Percentiles rank a stretch among this genome's conserved stretches.
These are phyloP conservation scores for Agriopis aurantiaria DNA, from an alignment of 2,888 invertebrate genomes.

Conservation along the genomic window DNA sequence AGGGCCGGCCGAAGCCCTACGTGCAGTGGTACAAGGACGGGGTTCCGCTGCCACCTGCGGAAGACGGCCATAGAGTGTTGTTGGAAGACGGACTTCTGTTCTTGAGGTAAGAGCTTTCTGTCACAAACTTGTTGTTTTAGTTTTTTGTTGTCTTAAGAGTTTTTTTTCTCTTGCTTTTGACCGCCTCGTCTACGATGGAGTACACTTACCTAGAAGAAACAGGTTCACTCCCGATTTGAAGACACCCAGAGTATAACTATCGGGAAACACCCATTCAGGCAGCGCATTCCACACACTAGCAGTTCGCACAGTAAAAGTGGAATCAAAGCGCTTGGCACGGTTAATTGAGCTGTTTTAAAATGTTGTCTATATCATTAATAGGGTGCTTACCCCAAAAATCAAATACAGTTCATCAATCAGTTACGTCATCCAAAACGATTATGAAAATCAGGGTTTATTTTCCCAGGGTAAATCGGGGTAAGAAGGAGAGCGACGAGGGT, in stretches of 20 bases:
- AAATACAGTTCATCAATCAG: conserved; percentile 9
- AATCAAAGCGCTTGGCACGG: no score
- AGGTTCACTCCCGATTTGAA: no score
- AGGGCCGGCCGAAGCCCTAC: conserved; percentile 95
- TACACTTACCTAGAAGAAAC: no score
- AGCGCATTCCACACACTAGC: no score
- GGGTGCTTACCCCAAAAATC: not conserved
- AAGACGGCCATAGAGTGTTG: conserved; percentile 95
- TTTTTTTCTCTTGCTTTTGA: not conserved
- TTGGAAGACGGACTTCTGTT: conserved; percentile 97
- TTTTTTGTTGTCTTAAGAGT: no score
- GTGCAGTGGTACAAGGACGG: conserved; percentile 98
- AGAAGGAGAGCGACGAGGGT: conserved; percentile 97
- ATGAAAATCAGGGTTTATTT: conserved; percentile 38
- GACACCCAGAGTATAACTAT: no score
- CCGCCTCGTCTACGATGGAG: no score
- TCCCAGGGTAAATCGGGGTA: conserved; percentile 94
- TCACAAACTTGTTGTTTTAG: not conserved
- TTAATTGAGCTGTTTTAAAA: not conserved
- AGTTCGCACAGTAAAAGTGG: no score
- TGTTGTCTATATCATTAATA: not conserved
- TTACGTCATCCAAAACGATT: conserved; percentile 12
- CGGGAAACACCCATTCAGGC: no score
- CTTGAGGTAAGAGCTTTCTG: conserved; percentile 84
- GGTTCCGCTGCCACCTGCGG: conserved; percentile 91